Evolutionary conservation across 1,140 invertebrate species (phyloP), one percentile per base, ranked within the genome.

Genomic region (Drosophila azteca): DNA sequence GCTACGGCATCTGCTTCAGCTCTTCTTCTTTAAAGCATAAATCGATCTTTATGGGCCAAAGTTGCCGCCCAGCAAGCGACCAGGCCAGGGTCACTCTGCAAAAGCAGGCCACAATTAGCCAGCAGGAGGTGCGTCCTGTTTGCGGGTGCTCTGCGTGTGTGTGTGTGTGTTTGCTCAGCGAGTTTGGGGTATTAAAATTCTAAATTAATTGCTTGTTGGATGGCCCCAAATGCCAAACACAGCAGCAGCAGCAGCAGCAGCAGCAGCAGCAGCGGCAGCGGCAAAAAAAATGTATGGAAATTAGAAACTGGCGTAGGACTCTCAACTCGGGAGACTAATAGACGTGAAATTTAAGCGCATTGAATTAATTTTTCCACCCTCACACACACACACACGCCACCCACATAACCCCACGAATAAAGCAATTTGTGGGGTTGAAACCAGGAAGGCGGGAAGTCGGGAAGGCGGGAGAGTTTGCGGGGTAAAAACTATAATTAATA

Each of bases 271-370:
- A 58, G 7, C 29, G 7, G 7, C 29, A 31, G 7, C 4, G 51
- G 49, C 20, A 17, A n/a, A 20, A 24, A 51, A 75, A 75, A 65
- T 65, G 29, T 77, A 88, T 76, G 70, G 75, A 88, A 87, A 88
- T 82, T 83, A 82, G 82, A 76, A 88, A 69, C 70, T 63, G 60
- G 83, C 75, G 39, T 49, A 46, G 75, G 55, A 78, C 69, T 78
- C 83, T 39, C 35, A 1, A 13, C 35, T 39, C 35, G 52, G 58
- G 66, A 88, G 82, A 88, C 79, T 87, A 87, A 87, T 87, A 87
- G 79, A 82, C 82, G 82, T 88, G 75, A 87, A 87, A 88, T 87
- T 88, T 88, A 87, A 87, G 82, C 83, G 83, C 79, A 87, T 87
- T 88, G 83, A 88, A 87, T 87, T 88, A 88, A 88, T 87, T 76